Evolutionary conservation across 2,888 invertebrate species (phyloP).

Genomic region (Machimus rusticus): DNA sequence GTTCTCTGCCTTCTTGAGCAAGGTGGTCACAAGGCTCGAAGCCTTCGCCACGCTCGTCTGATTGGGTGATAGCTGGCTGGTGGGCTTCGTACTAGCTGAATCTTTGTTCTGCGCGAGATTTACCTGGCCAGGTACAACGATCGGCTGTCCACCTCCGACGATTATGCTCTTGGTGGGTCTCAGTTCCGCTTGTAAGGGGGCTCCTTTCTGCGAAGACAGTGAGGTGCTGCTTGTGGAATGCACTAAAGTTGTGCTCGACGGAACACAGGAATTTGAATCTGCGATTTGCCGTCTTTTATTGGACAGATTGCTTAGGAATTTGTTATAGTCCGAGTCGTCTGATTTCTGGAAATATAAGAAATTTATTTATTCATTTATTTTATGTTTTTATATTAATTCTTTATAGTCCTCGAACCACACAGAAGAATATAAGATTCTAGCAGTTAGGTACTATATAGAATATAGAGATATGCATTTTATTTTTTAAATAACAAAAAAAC

Average conservation of each 20-base stretch:
- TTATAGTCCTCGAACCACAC: no score
- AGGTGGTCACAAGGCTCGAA: slow-evolving; percentile 30
- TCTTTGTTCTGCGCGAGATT: slow-evolving; percentile 45
- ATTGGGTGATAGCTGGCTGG: background rate
- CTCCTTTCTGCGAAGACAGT: background rate
- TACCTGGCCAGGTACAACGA: slow-evolving; percentile 48
- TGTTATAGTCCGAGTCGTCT: slow-evolving; percentile 78
- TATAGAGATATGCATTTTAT: no score
- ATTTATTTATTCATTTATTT: background rate
- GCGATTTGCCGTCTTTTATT: slow-evolving; percentile 77
- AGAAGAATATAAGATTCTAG: no score
- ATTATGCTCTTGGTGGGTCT: slow-evolving; percentile 49
- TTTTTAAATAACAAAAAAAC: no score
- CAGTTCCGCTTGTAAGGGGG: slow-evolving; percentile 16
- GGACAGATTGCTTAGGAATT: slow-evolving; percentile 77
- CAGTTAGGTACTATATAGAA: no score
- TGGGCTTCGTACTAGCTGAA: background rate
- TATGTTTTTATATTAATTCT: background rate
- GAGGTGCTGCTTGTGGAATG: slow-evolving; percentile 3
- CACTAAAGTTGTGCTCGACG: slow-evolving; percentile 60
- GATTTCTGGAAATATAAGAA: slow-evolving; percentile 63
- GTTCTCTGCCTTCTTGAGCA: slow-evolving; percentile 43
- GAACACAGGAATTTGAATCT: slow-evolving; percentile 67
- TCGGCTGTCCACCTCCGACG: slow-evolving; percentile 50
- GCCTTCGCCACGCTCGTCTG: background rate